These are phyloP conservation scores for Colinus virginianus DNA, from an alignment of 2,113 vertebrate species.

Conservation along the genomic window DNA sequence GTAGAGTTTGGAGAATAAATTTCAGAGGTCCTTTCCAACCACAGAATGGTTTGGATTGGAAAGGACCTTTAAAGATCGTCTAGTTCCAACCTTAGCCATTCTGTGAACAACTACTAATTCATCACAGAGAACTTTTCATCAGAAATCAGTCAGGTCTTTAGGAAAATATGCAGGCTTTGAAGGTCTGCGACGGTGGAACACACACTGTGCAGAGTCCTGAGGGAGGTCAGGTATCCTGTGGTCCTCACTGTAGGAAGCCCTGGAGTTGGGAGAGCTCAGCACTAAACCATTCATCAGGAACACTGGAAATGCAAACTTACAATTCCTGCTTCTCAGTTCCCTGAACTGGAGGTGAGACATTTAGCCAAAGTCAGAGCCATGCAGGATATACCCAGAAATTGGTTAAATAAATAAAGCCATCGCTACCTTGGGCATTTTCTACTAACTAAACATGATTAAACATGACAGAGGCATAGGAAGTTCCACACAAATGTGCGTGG, in stretches of 20 bases:
- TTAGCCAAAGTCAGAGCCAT: not conserved
- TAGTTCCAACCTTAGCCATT: not conserved
- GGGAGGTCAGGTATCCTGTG: not conserved
- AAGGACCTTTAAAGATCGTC: not conserved
- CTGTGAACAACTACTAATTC: not conserved
- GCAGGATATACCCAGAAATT: not conserved
- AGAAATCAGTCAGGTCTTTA: not conserved
- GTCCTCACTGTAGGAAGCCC: fast-evolving
- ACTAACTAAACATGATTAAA: not conserved
- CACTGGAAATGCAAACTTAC: not conserved
- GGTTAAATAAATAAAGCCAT: not conserved
- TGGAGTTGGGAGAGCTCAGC: not conserved
- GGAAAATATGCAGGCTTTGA: not conserved
- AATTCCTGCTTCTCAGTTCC: not conserved
- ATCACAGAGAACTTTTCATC: not conserved
- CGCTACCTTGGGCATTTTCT: not conserved
- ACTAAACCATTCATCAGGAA: not conserved
- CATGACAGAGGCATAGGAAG: too few species aligned
- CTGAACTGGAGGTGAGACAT: not conserved
- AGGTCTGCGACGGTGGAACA: not conserved
- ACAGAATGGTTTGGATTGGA: not conserved
- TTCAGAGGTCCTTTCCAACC: not conserved
- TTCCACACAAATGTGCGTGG: too few species aligned
- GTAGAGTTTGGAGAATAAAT: not conserved
- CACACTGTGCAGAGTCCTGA: fast-evolving